Conservation (phyloP, 2,113 vertebrate species). For the Tapirus terrestris region DNA sequence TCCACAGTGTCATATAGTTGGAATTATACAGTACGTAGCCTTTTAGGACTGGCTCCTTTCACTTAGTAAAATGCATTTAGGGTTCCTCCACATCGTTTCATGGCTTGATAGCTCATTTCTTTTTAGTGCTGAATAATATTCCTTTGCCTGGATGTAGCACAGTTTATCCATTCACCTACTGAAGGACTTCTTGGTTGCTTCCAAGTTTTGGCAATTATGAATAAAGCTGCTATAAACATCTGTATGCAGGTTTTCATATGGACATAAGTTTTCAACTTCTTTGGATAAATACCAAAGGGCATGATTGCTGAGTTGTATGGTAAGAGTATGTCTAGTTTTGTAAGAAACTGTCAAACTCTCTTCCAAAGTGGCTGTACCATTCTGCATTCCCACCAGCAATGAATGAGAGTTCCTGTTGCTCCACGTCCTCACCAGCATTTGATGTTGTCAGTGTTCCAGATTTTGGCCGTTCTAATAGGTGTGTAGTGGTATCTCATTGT, state of each 20-base stretch:
- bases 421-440: too few species aligned
- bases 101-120: not conserved
- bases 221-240: not conserved
- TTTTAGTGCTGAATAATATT: not conserved
- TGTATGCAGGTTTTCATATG: not conserved
- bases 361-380: not conserved
- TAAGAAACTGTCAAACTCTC: not conserved
- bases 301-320: not conserved
- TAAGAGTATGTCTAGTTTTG: not conserved
- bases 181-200: not conserved
- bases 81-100: not conserved
- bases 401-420: not conserved
- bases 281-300: not conserved
- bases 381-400: not conserved
- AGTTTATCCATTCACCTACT: not conserved
- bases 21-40: not conserved
- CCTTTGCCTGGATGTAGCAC: not conserved
- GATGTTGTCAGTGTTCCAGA: not conserved
- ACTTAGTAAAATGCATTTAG: not conserved
- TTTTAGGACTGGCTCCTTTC: not conserved
- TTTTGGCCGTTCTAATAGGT: not conserved
- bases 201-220: not conserved
- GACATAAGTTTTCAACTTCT: not conserved
- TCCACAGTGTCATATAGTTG: not conserved
- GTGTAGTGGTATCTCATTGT: fast-evolving